Evolutionary conservation across 2,113 vertebrate species (phyloP).

Genomic region (Coturnix japonica): DNA sequence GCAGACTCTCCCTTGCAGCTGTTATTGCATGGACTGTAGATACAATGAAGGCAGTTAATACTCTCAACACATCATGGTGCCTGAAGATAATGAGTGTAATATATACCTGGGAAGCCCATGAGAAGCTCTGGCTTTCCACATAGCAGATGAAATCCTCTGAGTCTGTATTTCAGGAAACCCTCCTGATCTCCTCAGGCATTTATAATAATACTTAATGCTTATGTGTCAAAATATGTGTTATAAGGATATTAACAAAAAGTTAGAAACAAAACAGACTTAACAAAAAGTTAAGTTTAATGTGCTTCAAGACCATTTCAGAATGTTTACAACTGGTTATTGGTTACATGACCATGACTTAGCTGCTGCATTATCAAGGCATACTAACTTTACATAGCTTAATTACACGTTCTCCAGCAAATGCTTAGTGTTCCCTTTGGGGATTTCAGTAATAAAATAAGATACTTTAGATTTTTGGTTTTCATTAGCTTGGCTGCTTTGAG

Average conservation of each 20-base stretch:
- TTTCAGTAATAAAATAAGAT: background rate
- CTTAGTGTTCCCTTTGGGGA: background rate
- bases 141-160: background rate
- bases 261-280: too few relatives aligned
- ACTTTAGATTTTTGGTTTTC: background rate
- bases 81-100: conserved; percentile 47
- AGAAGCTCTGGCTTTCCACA: background rate
- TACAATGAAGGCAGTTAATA: conserved; percentile 53
- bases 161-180: background rate
- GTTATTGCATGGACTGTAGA: background rate
- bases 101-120: conserved; percentile 15
- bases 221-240: background rate
- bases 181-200: conserved; percentile 9
- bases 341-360: background rate
- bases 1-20: background rate
- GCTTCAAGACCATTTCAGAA: background rate
- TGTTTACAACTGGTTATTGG: conserved; percentile 27
- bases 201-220: background rate
- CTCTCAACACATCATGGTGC: conserved; percentile 49
- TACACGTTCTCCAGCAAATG: background rate
- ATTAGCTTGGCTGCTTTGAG: background rate
- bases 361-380: too few relatives aligned
- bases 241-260: background rate
- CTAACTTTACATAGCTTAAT: background rate
- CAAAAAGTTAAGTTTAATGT: background rate